Evolutionary conservation across 2,888 invertebrate species (phyloP).

Genomic region (Hybos culiciformis): DNA sequence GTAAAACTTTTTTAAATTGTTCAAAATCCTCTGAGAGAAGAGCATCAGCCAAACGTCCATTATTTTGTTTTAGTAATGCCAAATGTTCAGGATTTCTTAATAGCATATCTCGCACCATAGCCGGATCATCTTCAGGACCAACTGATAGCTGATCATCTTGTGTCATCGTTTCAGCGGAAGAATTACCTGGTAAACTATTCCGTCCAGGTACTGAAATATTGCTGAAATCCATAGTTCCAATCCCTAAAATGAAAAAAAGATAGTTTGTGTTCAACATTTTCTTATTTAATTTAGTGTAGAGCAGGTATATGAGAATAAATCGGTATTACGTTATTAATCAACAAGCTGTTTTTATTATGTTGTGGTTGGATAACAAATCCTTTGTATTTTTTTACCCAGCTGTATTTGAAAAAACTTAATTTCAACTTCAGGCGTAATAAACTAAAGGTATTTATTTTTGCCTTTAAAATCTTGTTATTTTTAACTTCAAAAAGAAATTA

Average conservation of each 20-base stretch:
- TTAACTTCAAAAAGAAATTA: too few species aligned
- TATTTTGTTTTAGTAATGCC: conserved; percentile 81
- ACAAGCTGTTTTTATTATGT: too few species aligned
- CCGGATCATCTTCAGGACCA: conserved; percentile 64
- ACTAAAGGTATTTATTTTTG: too few species aligned
- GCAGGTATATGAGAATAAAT: conserved; percentile 17
- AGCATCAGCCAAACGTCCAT: conserved; percentile 84
- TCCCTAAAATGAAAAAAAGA: too few species aligned
- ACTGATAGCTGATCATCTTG: conserved; percentile 28
- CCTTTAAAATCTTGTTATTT: too few species aligned
- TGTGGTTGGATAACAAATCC: too few species aligned
- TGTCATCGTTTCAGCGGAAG: neutral
- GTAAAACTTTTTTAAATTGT: conserved; percentile 61
- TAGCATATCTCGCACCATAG: conserved; percentile 72
- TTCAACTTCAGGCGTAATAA: too few species aligned
- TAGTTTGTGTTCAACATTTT: too few species aligned
- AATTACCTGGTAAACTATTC: conserved; percentile 12
- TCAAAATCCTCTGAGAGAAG: conserved; percentile 70
- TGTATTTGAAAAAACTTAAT: too few species aligned
- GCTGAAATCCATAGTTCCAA: conserved; percentile 67
- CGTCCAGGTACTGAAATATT: conserved; percentile 61
- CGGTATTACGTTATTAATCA: too few species aligned
- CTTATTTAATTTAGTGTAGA: too few species aligned
- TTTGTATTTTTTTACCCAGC: too few species aligned
- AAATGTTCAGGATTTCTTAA: conserved; percentile 81